Percentiles rank a stretch among this genome's conserved stretches.
Evolutionary conservation across 2,113 vertebrate genomes (phyloP).

Genomic region (Malurus cyaneus): DNA sequence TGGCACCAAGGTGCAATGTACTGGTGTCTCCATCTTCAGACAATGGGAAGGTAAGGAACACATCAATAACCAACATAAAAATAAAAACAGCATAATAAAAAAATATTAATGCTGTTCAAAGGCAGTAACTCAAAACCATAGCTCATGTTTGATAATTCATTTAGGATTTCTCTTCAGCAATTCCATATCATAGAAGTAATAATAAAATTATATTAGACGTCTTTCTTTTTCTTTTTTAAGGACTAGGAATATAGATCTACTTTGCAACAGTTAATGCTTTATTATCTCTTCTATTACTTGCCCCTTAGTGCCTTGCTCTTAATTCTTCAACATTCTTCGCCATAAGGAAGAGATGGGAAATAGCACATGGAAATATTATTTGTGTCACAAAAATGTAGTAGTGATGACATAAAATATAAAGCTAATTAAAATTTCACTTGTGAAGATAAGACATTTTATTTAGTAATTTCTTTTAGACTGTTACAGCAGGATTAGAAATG

Average conservation of each 20-base stretch:
- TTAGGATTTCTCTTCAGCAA: neutral
- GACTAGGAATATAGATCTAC: neutral
- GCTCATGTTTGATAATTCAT: neutral
- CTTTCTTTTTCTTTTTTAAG: neutral
- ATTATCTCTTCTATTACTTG: neutral
- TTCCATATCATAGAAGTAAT: neutral
- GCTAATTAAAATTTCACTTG: neutral
- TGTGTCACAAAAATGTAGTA: neutral
- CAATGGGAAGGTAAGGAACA: neutral
- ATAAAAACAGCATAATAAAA: neutral
- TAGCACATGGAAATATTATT: neutral
- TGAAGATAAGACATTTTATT: neutral
- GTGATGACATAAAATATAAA: neutral
- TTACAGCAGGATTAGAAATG: neutral
- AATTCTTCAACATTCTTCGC: neutral
- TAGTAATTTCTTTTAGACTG: neutral
- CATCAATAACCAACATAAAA: neutral
- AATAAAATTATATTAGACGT: neutral
- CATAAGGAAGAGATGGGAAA: neutral
- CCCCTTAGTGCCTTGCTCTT: neutral
- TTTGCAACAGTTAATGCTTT: neutral
- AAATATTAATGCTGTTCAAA: neutral
- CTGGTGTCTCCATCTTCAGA: neutral
- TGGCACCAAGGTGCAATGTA: neutral
- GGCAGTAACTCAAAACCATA: neutral